These are phyloP conservation scores for Rhadinocentrus ornatus DNA, from an alignment of 2,797 vertebrate species.

Conservation along the genomic window DNA sequence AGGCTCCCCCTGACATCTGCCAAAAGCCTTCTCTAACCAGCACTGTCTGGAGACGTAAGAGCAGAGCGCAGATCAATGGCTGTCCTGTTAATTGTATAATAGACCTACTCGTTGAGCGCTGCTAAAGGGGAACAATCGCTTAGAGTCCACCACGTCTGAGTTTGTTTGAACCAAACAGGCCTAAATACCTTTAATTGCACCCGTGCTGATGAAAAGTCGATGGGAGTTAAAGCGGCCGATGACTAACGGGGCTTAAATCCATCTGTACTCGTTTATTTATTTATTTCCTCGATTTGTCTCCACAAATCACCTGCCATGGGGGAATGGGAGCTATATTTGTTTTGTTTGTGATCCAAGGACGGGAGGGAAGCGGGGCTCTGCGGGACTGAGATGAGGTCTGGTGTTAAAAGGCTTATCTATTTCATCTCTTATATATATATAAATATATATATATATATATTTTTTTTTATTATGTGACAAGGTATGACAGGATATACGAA, in stretches of 20 bases:
- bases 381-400: slow-evolving; percentile 61
- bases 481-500: no score
- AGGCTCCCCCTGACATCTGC: slow-evolving; percentile 76
- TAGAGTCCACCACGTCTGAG: slow-evolving; percentile 78
- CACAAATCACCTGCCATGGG: slow-evolving; percentile 83
- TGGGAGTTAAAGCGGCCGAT: slow-evolving; percentile 83
- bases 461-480: no score
- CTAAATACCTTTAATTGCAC: slow-evolving; percentile 93
- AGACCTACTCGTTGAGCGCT: slow-evolving; percentile 75
- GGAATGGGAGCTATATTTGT: slow-evolving; percentile 73
- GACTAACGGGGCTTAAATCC: slow-evolving; percentile 74
- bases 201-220: slow-evolving; percentile 93
- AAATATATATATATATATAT: no score
- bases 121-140: slow-evolving; percentile 75
- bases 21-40: slow-evolving; percentile 67
- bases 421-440: neutral
- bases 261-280: slow-evolving; percentile 81
- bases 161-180: slow-evolving; percentile 88
- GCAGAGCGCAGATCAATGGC: slow-evolving; percentile 72
- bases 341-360: slow-evolving; percentile 81
- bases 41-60: slow-evolving; percentile 63
- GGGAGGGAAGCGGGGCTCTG: slow-evolving; percentile 84
- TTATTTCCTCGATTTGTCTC: slow-evolving; percentile 85
- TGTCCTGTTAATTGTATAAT: slow-evolving; percentile 81
- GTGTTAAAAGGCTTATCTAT: slow-evolving; percentile 58